Percentiles rank a stretch among this genome's conserved stretches.
These are phyloP conservation scores for Petrocephalus sullivani DNA, from an alignment of 2,797 vertebrate species.

Conservation along the genomic window DNA sequence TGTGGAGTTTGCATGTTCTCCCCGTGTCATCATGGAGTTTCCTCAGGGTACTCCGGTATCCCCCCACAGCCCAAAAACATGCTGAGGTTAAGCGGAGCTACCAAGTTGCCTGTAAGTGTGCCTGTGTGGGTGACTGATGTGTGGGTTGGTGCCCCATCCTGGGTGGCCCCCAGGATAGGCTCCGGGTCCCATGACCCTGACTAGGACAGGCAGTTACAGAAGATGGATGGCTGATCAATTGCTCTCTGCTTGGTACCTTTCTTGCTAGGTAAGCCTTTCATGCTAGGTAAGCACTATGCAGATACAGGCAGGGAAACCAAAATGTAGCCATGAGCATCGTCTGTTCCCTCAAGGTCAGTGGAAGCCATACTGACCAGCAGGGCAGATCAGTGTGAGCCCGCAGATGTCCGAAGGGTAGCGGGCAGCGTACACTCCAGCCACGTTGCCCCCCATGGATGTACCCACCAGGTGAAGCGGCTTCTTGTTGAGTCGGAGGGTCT, in stretches of 20 bases:
- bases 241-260: background rate
- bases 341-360: background rate
- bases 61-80: background rate
- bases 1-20: background rate
- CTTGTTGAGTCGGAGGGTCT: slow-evolving; percentile 78
- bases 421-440: slow-evolving; percentile 88
- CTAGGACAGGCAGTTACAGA: background rate
- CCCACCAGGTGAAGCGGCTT: slow-evolving; percentile 89
- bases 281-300: background rate
- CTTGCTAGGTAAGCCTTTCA: background rate
- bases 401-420: slow-evolving; percentile 79
- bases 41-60: background rate
- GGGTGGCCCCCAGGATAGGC: no score
- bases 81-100: background rate
- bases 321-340: background rate
- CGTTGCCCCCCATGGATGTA: slow-evolving; percentile 89
- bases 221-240: background rate
- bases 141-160: background rate
- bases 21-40: background rate
- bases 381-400: slow-evolving; percentile 87
- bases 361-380: slow-evolving; percentile 72
- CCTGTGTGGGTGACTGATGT: background rate
- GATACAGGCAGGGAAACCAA: background rate
- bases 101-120: background rate
- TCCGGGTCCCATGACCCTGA: background rate